Base-by-base conservation (phyloP, 2,113 vertebrate species). In the Dryoscopus gambensis region DNA sequence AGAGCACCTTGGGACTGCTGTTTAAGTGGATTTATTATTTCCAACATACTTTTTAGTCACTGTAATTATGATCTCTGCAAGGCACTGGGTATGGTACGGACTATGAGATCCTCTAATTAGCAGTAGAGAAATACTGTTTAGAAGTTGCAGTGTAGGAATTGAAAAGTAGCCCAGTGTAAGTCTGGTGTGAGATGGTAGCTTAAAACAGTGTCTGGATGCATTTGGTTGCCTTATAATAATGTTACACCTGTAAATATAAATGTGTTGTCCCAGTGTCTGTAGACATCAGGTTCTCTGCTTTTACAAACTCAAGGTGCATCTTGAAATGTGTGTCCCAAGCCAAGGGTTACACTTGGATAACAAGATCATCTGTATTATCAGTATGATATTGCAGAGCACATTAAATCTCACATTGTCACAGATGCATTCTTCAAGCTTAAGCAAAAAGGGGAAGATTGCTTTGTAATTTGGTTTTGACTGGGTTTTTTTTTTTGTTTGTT, bases 321-420 rank as follows among this genome's bases (percentile, higher is more conserved):
- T 60, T 31, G 65, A 46, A 56, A 83, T 39, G 28, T 77, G 40
- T 79, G 44, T 47, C 49, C 65, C n/a, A 31, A 76, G 46, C 46
- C 64, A 52, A n/a, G 35, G 27, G 16, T 10, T 65, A 25, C 40
- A 27, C 16, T n/a, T 39, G 30, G 39, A 6, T 60, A 87, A 47
- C 12, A 21, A 56, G 62, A 46, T 65, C 19, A 35, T 71, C 52
- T 50, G 62, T 46, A 21, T 50, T 39, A 35, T 24, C 62, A 75
- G 62, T n/a, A 79, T 68, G 85, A 63, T 37, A 60, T 1, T 56
- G 39, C 52, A 50, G 69, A 57, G 39, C 52, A 52, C 12, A 3
- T 10, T 15, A 27, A 28, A 4, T 28, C 44, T 76, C 31, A 7
- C 0, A 0, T 50, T 42, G 65, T 60, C 62, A 60, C 44, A 37